phyloP scores from a whole-genome alignment of 2,113 vertebrate species.

The Oriolus oriolus region DNA sequence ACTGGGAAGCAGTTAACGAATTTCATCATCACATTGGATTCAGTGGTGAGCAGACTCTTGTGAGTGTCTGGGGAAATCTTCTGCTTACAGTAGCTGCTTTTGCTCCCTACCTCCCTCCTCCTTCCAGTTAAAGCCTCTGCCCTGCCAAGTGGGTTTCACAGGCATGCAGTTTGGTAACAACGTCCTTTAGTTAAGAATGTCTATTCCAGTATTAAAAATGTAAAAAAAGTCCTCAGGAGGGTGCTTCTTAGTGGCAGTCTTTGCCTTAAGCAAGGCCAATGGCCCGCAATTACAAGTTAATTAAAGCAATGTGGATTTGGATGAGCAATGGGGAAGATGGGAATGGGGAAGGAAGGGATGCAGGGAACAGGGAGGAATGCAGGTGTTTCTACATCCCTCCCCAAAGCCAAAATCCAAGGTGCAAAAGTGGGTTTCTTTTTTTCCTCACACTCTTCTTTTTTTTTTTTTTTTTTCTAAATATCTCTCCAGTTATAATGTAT shows the following conservation, averaged over 20 bases:
- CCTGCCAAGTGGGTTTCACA: slow-evolving; percentile 48
- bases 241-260: not conserved
- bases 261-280: not conserved
- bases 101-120: slow-evolving; percentile 30
- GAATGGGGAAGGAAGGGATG: not conserved
- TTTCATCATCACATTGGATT: slow-evolving; percentile 1
- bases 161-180: slow-evolving; percentile 10
- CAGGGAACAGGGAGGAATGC: not conserved
- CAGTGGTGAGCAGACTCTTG: slow-evolving; percentile 18
- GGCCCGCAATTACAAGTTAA: slow-evolving; percentile 17
- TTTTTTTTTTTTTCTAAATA: not conserved
- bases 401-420: slow-evolving; percentile 42
- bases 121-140: slow-evolving; percentile 61
- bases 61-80: slow-evolving; percentile 5
- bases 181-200: slow-evolving; percentile 26
- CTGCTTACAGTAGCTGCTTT: slow-evolving; percentile 42
- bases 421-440: slow-evolving; percentile 12
- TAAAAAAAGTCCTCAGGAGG: slow-evolving; percentile 28
- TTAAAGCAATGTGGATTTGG: slow-evolving; percentile 60
- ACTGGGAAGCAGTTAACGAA: slow-evolving; percentile 6
- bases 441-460: not conserved
- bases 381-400: slow-evolving; percentile 4
- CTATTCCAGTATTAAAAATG: slow-evolving; percentile 57
- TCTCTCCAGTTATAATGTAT: slow-evolving; percentile 50
- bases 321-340: slow-evolving; percentile 24